Conservation (phyloP, 2,888 invertebrate species). For the Phalera bucephala region DNA sequence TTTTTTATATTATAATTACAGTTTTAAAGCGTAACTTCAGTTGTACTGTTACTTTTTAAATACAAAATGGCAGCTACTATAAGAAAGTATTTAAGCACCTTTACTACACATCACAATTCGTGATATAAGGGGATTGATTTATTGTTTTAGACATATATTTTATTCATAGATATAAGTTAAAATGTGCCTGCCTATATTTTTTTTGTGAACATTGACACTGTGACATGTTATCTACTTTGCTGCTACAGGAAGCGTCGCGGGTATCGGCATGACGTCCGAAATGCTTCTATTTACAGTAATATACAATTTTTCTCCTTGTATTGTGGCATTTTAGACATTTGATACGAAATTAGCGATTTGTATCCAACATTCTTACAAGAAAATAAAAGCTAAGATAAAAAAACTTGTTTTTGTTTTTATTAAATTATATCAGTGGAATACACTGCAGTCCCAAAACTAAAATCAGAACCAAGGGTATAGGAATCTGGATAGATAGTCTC, state of each 20-base stretch:
- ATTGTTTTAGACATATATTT: conserved; percentile 57
- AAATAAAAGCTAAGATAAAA: conserved; percentile 68
- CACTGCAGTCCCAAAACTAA: too few species aligned
- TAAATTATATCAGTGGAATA: too few species aligned
- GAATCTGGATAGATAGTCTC: too few species aligned
- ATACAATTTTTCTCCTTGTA: conserved; percentile 70
- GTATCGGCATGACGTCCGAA: conserved; percentile 38
- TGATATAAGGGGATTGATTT: conserved; percentile 66
- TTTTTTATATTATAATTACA: conserved; percentile 27
- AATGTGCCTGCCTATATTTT: conserved; percentile 62
- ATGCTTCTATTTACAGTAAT: conserved; percentile 59
- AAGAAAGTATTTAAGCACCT: conserved; percentile 28
- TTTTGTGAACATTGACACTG: conserved; percentile 22
- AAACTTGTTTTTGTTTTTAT: conserved; percentile 42
- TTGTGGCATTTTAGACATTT: conserved; percentile 74
- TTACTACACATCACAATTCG: conserved; percentile 72
- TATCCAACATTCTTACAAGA: conserved; percentile 75
- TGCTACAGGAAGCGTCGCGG: conserved; percentile 35
- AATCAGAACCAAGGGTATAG: too few species aligned
- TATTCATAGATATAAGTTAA: conserved; percentile 57
- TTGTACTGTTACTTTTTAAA: conserved; percentile 24
- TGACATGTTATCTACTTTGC: conserved; percentile 22
- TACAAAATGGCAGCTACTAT: conserved; percentile 51
- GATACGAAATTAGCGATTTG: conserved; percentile 75
- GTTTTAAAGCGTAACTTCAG: conserved; percentile 20